A percentile compares a stretch with the other conserved stretches of the same genome.
Evolutionary conservation across 2,113 vertebrate genomes (phyloP).

Genomic region (Petaurus breviceps): DNA sequence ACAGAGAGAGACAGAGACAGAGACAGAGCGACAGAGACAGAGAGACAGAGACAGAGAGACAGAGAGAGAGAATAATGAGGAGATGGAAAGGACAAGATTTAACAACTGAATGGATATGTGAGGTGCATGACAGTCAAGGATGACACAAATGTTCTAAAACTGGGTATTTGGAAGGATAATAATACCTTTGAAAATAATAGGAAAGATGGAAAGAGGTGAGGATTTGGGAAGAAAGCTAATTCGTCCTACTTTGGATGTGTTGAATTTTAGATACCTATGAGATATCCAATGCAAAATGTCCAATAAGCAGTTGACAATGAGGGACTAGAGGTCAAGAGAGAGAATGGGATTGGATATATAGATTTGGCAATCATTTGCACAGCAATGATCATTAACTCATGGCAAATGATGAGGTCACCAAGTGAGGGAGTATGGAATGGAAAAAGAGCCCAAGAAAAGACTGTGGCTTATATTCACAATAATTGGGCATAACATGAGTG

Average conservation of each 20-base stretch:
- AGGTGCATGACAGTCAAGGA: background rate
- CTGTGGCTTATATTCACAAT: background rate
- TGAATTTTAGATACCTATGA: background rate
- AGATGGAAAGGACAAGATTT: background rate
- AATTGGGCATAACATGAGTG: background rate
- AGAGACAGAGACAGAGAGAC: too few species aligned
- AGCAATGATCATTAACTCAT: background rate
- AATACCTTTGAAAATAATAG: background rate
- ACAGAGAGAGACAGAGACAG: too few species aligned
- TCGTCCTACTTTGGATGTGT: background rate
- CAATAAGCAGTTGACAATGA: background rate
- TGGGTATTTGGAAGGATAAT: background rate
- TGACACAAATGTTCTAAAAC: too few species aligned
- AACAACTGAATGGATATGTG: background rate
- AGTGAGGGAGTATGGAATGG: background rate
- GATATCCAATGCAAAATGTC: background rate
- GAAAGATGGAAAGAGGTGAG: background rate
- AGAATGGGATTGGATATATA: background rate
- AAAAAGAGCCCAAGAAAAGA: background rate
- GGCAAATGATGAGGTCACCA: too few species aligned
- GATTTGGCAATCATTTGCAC: background rate
- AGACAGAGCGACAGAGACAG: too few species aligned
- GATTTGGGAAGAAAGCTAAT: background rate
- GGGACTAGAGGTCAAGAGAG: background rate
- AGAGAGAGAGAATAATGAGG: background rate